Conservation (phyloP, 2,888 invertebrate genomes). For the Pandemis corylana region DNA sequence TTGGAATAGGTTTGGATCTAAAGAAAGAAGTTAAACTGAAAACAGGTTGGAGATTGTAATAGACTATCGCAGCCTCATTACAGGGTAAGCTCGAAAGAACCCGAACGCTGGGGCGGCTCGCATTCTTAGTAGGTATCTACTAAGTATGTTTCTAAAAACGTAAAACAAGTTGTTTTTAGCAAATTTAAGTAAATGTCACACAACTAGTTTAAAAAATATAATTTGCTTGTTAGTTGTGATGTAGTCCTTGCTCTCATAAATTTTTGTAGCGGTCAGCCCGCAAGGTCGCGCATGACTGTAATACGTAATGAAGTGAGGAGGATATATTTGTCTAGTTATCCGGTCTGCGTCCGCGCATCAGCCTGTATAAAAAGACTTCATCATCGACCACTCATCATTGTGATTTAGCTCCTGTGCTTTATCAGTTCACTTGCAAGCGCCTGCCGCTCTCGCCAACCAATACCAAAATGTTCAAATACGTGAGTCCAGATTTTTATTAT, state of each 20-base stretch:
- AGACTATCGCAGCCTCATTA: too few species aligned
- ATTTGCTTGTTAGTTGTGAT: conserved; percentile 28
- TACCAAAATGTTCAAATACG: conserved; percentile 80
- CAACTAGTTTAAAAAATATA: conserved; percentile 38
- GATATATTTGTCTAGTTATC: conserved; percentile 73
- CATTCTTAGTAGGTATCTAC: not conserved
- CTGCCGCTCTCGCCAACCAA: conserved; percentile 45
- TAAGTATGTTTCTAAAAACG: conserved; percentile 23
- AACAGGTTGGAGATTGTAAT: too few species aligned
- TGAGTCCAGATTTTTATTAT: conserved; percentile 56
- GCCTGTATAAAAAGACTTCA: conserved; percentile 54
- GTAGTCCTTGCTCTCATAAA: conserved; percentile 65
- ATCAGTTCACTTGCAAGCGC: conserved; percentile 45
- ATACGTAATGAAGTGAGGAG: conserved; percentile 66
- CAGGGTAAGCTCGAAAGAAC: too few species aligned
- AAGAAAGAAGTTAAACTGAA: too few species aligned
- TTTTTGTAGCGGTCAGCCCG: conserved; percentile 54
- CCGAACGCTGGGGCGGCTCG: not conserved
- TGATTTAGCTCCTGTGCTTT: conserved; percentile 42
- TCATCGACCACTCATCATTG: conserved; percentile 49
- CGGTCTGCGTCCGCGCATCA: conserved; percentile 54
- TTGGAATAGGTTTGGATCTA: too few species aligned
- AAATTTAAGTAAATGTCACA: conserved; percentile 23
- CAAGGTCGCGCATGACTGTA: conserved; percentile 73
- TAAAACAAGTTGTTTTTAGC: conserved; percentile 4